Conservation (phyloP, 2,888 invertebrate species). For the Diaperis boleti region DNA sequence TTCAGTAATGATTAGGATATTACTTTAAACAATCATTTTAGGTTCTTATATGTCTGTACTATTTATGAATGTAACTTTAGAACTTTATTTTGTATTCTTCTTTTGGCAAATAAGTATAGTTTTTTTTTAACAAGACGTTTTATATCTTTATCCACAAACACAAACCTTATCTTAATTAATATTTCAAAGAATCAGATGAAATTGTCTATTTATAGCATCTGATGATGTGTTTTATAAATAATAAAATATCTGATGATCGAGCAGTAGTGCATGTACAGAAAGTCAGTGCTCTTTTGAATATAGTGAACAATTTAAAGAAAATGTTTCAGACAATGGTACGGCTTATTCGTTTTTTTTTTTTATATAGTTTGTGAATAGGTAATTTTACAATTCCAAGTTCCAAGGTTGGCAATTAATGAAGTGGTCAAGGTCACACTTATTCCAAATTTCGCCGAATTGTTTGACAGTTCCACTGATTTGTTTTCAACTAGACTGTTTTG, state of each 20-base stretch:
- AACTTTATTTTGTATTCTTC: too few relatives aligned
- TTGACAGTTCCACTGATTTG: slow-evolving; percentile 29
- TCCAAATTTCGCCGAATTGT: slow-evolving; percentile 9
- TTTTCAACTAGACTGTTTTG: slow-evolving; percentile 4
- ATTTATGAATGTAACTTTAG: too few relatives aligned
- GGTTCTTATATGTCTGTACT: too few relatives aligned
- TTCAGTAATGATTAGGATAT: too few relatives aligned
- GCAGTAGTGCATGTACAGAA: not conserved
- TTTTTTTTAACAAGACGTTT: not conserved
- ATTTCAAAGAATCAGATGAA: slow-evolving; percentile 12
- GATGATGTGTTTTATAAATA: slow-evolving; percentile 14
- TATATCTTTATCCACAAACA: not conserved
- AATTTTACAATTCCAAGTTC: not conserved
- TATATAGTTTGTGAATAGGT: not conserved
- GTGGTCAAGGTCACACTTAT: not conserved
- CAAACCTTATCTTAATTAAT: not conserved
- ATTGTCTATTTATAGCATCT: slow-evolving; percentile 12
- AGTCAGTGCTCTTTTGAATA: not conserved
- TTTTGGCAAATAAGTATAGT: too few relatives aligned
- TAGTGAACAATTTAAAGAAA: not conserved
- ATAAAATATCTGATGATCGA: not conserved
- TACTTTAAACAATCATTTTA: too few relatives aligned
- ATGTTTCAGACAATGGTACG: slow-evolving; percentile 28
- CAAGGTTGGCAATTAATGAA: slow-evolving; percentile 7
- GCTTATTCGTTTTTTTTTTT: not conserved